Evolutionary conservation across 2,888 invertebrate genomes (phyloP), one percentile per base, ranked within the genome.

Genomic region (Acanthococcus lagerstroemiae): DNA sequence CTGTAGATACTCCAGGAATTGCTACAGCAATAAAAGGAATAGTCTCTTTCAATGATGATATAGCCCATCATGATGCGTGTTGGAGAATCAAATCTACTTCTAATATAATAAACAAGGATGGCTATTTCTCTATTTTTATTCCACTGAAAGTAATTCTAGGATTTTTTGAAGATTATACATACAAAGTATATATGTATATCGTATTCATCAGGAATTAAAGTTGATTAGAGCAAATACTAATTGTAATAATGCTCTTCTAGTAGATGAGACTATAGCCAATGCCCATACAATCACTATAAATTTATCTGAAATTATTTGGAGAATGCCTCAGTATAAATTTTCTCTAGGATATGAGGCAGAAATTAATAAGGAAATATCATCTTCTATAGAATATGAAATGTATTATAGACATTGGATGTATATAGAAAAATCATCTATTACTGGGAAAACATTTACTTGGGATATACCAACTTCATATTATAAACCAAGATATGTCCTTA

Each of bases 1-100:
- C 22, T 37, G 25, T 45, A 24, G 57, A 57, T 22, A 57, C 22
- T 57, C 57, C 57, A 7, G 57, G 24, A 6, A 17, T 45, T 57
- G 24, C 45, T 44, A n/a, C 24, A 22, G 57, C 30, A 24, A 57
- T 57, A 45, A 57, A 57, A 17, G 45, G 57, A n/a, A 22, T 57
- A 24, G 45, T 44, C 45, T 57, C 57, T 45, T 45, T 57, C 12
- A 45, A 22, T 45, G 57, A 57, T 45, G 57, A 57, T 22, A 21
- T 57, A 15, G 15, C 45, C 15, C 45, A 57, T 45, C 12, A 48
- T 48, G 48, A 48, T 48, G 48, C 48, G 17, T 17, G n/a, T 44
- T 57, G 57, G 57, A 57, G 25, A 57, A 45, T 57, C 37, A 57
- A 57, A 57, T 57, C 45, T 21, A 24, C 57, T 45, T 45, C 22